Evolutionary conservation across 2,797 vertebrate species (phyloP), one percentile per base, ranked within the genome.

Genomic region (Malurus leucopterus): DNA sequence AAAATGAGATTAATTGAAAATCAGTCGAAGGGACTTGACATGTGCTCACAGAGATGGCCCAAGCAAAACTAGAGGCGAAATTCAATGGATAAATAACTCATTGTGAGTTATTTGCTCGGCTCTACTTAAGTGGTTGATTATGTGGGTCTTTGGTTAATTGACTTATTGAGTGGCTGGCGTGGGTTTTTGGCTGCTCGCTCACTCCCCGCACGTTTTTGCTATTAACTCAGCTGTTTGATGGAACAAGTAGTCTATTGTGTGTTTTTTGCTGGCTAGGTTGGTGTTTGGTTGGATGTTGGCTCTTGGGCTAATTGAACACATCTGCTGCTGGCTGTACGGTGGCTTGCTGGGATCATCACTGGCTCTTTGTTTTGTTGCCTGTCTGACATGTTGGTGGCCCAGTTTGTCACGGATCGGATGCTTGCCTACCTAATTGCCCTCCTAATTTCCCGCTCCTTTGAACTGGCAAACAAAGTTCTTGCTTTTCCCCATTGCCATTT

Each of bases 161-260:
- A 94, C 95, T 92, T 88, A 93, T 67, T 86, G 93, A 93, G 92
- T 92, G 89, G 92, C 87, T 95, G 85, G 84, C 72, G 69, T 90
- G 89, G 93, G 87, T 75, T 93, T 95, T 91, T 96, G 92, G 93
- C 90, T 88, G 94, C 91, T 95, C 1, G 0, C 91, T 93, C 68
- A 4, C 70, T 96, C 89, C 64, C 78, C 44, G 86, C 92, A 95
- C 92, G 58, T 95, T 95, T 95, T 95, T 93, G 93, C 86, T 95
- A 96, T 95, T 96, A 96, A 93, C 93, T 96, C 92, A 93, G 93
- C 95, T 96, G 95, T 94, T 94, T 90, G 91, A 94, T 91, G 91
- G 93, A 96, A 96, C 94, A 96, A 96, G 94, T 91, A 75, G 92
- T 57, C 95, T 90, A 95, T 95, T 96, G 95, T 96, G 92, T 94